Evolutionary conservation across 2,888 invertebrate genomes (phyloP).

Genomic region (Cephus runcator): DNA sequence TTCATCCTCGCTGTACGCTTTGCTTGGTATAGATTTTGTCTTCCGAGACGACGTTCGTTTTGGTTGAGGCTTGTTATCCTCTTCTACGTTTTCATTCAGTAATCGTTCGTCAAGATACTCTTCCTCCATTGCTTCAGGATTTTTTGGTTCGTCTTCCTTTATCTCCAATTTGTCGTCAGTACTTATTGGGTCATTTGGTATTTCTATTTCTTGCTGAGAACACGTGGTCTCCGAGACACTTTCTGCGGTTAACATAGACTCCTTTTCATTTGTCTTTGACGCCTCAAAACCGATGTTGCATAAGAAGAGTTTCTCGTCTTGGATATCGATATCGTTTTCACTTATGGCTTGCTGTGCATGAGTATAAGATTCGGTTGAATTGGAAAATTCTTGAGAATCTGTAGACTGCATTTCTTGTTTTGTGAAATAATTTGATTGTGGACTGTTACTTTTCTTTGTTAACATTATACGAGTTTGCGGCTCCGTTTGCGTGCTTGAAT

Average conservation of each 20-base stretch:
- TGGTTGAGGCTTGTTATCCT: conserved; percentile 32
- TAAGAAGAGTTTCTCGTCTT: conserved; percentile 44
- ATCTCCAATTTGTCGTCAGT: background rate
- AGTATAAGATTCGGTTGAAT: conserved; percentile 42
- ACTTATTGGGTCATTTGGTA: background rate
- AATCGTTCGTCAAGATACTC: conserved; percentile 28
- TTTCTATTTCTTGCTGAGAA: conserved; percentile 14
- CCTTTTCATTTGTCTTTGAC: conserved; percentile 26
- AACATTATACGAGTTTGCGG: conserved; percentile 45
- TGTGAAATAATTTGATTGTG: conserved; percentile 49
- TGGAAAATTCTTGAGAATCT: conserved; percentile 14
- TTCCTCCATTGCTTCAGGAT: conserved; percentile 21
- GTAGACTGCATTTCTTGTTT: conserved; percentile 51
- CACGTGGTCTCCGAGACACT: conserved; percentile 30
- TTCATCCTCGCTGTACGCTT: conserved; percentile 49
- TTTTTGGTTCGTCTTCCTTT: conserved; percentile 20
- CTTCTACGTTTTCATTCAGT: conserved; percentile 25
- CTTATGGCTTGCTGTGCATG: conserved; percentile 23
- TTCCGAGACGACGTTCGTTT: conserved; percentile 50
- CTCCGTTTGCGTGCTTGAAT: conserved; percentile 58
- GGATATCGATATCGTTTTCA: conserved; percentile 24
- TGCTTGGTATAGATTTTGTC: conserved; percentile 42
- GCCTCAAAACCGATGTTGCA: conserved; percentile 39
- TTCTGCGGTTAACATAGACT: conserved; percentile 25
- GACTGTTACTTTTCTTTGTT: conserved; percentile 40